Evolutionary conservation across 2,888 invertebrate genomes (phyloP).

Genomic region (Ochropacha duplaris): DNA sequence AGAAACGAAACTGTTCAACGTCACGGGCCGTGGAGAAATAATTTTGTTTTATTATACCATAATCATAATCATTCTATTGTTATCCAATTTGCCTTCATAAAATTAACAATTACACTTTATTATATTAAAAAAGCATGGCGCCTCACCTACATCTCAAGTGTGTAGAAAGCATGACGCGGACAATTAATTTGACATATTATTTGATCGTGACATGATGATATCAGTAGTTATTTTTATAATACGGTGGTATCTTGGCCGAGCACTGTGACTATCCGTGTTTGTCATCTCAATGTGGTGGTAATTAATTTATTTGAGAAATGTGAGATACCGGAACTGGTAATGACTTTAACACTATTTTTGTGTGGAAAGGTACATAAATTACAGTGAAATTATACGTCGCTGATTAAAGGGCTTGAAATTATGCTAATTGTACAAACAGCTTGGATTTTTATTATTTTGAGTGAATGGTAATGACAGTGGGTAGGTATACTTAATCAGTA

Average conservation of each 20-base stretch:
- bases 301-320: background rate
- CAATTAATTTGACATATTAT: conserved; percentile 57
- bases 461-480: background rate
- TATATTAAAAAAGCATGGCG: conserved; percentile 19
- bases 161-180: conserved; percentile 58
- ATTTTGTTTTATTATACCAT: conserved; percentile 9
- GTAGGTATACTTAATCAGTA: no score
- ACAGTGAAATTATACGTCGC: background rate
- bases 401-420: background rate
- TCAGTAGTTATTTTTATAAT: conserved; percentile 25
- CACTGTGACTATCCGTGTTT: conserved; percentile 28
- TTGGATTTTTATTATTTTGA: background rate
- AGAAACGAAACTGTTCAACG: background rate
- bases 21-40: conserved; percentile 3
- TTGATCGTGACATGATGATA: conserved; percentile 38
- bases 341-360: background rate
- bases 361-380: background rate
- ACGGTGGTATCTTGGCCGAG: conserved; percentile 16
- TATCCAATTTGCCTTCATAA: conserved; percentile 36
- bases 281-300: conserved; percentile 6
- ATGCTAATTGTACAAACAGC: background rate
- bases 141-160: conserved; percentile 30
- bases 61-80: conserved; percentile 36
- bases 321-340: background rate
- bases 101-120: conserved; percentile 28